Conservation (phyloP, 2,888 invertebrate genomes). For the Apamea epomidion region DNA sequence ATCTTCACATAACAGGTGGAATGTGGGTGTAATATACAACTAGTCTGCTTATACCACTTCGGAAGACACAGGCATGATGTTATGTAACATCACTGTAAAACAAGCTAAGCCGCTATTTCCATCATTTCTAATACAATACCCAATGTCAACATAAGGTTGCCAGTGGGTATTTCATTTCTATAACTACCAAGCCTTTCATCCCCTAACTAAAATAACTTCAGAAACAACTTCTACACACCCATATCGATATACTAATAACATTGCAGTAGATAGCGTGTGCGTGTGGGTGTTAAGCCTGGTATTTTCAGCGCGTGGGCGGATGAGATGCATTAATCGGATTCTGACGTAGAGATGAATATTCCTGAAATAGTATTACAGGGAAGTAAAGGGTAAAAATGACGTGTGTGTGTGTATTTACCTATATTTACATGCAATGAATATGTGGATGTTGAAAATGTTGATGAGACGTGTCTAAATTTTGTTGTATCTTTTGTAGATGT, state of each 20-base stretch:
- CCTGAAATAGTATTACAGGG: not conserved
- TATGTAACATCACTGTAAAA: not conserved
- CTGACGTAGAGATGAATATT: not conserved
- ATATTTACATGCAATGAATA: not conserved
- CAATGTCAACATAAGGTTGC: not conserved
- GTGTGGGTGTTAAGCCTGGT: constrained; percentile 36
- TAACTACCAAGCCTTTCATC: not conserved
- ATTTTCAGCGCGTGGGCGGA: constrained; percentile 50
- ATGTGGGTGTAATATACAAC: not conserved
- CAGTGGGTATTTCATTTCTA: not conserved
- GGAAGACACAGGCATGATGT: not conserved
- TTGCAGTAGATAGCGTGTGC: constrained; percentile 48
- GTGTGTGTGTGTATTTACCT: too few relatives aligned
- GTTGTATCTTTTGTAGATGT: too few relatives aligned
- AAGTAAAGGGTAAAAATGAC: too few relatives aligned
- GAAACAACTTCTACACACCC: not conserved
- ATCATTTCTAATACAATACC: not conserved
- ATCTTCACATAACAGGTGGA: not conserved
- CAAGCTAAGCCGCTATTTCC: not conserved
- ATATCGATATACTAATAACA: constrained; percentile 11
- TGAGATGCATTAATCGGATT: constrained; percentile 9
- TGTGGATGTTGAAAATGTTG: too few relatives aligned
- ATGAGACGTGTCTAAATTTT: too few relatives aligned
- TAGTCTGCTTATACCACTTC: not conserved
- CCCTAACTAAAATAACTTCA: constrained; percentile 21